A percentile compares a stretch with the other conserved stretches of the same genome.
Evolutionary conservation across 2,113 vertebrate species (phyloP).

Genomic region (Ursus arctos): DNA sequence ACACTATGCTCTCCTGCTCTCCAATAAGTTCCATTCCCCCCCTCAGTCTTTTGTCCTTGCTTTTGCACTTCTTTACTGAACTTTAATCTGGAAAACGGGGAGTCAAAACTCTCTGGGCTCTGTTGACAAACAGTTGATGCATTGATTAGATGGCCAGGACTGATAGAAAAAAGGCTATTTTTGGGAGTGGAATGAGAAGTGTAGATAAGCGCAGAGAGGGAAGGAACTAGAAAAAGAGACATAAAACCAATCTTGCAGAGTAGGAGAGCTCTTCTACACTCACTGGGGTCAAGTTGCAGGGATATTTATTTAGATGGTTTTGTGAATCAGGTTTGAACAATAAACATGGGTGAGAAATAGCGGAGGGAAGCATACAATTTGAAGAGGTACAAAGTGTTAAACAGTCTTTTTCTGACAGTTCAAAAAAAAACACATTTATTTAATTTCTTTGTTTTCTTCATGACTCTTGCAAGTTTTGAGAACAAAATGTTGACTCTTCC

Average conservation of each 20-base stretch:
- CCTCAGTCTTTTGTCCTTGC: background rate
- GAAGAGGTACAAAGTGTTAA: background rate
- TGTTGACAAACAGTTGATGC: constrained; percentile 59
- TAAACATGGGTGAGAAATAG: background rate
- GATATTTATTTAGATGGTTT: constrained; percentile 1
- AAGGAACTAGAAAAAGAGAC: background rate
- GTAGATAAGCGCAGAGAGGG: background rate
- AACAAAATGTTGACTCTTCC: background rate
- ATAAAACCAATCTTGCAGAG: background rate
- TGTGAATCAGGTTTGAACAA: background rate
- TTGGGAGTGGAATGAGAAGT: background rate
- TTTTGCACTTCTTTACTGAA: constrained; percentile 14
- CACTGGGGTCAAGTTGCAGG: background rate
- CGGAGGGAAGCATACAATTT: background rate
- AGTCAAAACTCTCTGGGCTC: background rate
- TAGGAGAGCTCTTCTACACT: background rate
- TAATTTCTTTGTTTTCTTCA: background rate
- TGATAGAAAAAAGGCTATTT: constrained; percentile 54
- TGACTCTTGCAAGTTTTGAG: background rate
- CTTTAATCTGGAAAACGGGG: constrained; percentile 25
- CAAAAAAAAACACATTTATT: background rate
- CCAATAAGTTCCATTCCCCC: background rate
- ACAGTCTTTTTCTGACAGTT: constrained; percentile 3
- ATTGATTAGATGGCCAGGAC: constrained; percentile 59
- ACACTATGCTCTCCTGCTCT: background rate